phyloP scores from a whole-genome alignment of 1,140 invertebrate genomes.

The Bombus turneri region DNA sequence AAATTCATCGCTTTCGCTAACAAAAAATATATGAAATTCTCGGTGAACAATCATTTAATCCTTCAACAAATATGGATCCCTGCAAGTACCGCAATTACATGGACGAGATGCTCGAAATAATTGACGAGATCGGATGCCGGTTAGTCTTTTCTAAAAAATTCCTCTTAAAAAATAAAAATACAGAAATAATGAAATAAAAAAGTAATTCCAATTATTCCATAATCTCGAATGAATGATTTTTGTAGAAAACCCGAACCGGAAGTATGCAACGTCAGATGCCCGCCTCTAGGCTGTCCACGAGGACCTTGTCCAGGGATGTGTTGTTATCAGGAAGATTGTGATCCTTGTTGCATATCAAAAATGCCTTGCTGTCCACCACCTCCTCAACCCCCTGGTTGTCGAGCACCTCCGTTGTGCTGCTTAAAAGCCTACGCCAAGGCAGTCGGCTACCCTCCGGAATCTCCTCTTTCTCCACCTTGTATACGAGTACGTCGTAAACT shows the following conservation, averaged over 20 bases:
- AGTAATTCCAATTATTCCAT: background rate
- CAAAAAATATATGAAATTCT: background rate
- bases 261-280: conserved; percentile 71
- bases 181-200: too few species aligned
- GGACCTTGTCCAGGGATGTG: conserved; percentile 71
- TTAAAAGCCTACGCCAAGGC: conserved; percentile 5
- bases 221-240: too few species aligned
- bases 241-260: conserved; percentile 72
- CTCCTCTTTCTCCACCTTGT: conserved; percentile 23
- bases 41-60: background rate
- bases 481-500: background rate
- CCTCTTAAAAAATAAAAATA: background rate
- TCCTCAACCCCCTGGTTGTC: background rate
- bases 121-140: conserved; percentile 63
- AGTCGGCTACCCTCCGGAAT: conserved; percentile 17
- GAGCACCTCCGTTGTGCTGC: conserved; percentile 15
- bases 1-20: background rate
- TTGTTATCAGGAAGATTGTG: conserved; percentile 52
- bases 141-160: conserved; percentile 40
- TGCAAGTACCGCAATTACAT: conserved; percentile 62
- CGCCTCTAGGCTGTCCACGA: conserved; percentile 70
- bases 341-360: conserved; percentile 66
- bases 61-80: conserved; percentile 40
- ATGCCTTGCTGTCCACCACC: conserved; percentile 59
- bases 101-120: conserved; percentile 63